These are phyloP conservation scores for Octonoba sinensis DNA, from an alignment of 2,888 invertebrate genomes.

Conservation along the genomic window DNA sequence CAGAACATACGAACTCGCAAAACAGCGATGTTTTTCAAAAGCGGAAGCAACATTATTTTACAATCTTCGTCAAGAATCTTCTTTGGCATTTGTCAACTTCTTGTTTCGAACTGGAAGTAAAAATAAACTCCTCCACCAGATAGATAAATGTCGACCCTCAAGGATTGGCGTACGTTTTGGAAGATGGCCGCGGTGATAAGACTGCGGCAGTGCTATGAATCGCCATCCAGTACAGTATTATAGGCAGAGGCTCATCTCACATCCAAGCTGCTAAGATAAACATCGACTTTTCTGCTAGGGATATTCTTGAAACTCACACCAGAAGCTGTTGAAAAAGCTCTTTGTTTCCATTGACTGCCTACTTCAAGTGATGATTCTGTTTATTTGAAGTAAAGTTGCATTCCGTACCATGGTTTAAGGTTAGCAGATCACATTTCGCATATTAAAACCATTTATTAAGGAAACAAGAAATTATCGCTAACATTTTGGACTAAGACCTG, in stretches of 20 bases:
- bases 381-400: slow-evolving; percentile 3
- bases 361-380: slow-evolving; percentile 16
- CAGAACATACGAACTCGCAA: too few species aligned
- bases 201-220: slow-evolving; percentile 20
- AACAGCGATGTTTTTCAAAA: slow-evolving; percentile 6
- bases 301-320: slow-evolving; percentile 47
- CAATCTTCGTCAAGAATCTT: slow-evolving; percentile 36
- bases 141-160: slow-evolving; percentile 47
- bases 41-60: slow-evolving; percentile 37
- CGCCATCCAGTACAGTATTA: slow-evolving; percentile 33
- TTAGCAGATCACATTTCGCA: slow-evolving; percentile 17
- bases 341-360: slow-evolving; percentile 25
- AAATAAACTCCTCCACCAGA: slow-evolving; percentile 38
- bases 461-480: background rate
- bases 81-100: slow-evolving; percentile 59
- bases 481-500: too few species aligned
- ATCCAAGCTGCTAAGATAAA: slow-evolving; percentile 44
- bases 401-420: slow-evolving; percentile 17
- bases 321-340: slow-evolving; percentile 47
- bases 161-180: slow-evolving; percentile 53
- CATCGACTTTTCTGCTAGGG: slow-evolving; percentile 33
- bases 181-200: slow-evolving; percentile 55
- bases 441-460: background rate
- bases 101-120: slow-evolving; percentile 41
- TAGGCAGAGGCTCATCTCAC: slow-evolving; percentile 20